phyloP scores from a whole-genome alignment of 2,888 invertebrate genomes.

The Enoplolaimus lenunculus region DNA sequence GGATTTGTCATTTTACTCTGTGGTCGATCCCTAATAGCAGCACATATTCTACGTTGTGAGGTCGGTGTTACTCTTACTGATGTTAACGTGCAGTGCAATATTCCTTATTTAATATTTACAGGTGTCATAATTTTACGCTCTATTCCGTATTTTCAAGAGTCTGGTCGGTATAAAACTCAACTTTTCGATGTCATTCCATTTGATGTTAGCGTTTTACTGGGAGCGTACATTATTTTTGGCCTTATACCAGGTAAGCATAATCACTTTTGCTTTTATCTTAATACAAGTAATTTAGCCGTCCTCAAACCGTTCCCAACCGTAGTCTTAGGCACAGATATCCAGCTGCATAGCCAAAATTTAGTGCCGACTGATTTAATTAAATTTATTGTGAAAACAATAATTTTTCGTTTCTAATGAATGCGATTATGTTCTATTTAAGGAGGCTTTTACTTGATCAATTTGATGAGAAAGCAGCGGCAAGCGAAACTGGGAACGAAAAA shows the following conservation, averaged over 20 bases:
- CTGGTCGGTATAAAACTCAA: conserved; percentile 36
- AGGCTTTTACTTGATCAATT: not conserved
- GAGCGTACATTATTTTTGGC: not conserved
- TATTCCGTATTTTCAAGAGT: conserved; percentile 76
- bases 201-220: not conserved
- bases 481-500: not conserved
- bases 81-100: too few relatives aligned
- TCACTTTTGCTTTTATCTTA: too few relatives aligned
- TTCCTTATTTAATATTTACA: too few relatives aligned
- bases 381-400: not conserved
- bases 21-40: too few relatives aligned
- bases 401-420: not conserved
- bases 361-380: not conserved
- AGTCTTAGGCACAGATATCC: not conserved
- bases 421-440: not conserved
- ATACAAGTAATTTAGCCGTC: too few relatives aligned
- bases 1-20: too few relatives aligned
- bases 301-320: too few relatives aligned
- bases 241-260: conserved; percentile 1
- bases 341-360: not conserved
- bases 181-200: not conserved
- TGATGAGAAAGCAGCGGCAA: not conserved
- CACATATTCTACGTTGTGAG: too few relatives aligned
- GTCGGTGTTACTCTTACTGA: too few relatives aligned
- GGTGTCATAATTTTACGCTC: conserved; percentile 50